Percentiles rank a stretch among this genome's conserved stretches.
phyloP scores from a whole-genome alignment of 2,888 invertebrate genomes.

The Acrocera orbiculus region DNA sequence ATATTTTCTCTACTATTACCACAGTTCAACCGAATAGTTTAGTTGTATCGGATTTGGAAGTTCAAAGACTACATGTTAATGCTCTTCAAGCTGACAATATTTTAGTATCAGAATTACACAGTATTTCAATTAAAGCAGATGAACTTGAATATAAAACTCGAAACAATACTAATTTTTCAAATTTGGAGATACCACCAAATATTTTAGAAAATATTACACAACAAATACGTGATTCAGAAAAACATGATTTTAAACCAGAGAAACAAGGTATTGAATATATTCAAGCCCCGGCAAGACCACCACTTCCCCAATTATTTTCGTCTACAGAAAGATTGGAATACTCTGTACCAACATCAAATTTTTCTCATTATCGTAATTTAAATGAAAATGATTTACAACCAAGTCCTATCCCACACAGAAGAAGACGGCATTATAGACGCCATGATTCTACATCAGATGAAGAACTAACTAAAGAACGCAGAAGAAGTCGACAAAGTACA shows the following conservation, averaged over 20 bases:
- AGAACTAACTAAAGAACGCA: conserved; percentile 31
- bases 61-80: conserved; percentile 58
- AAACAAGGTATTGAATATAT: conserved; percentile 20
- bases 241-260: conserved; percentile 26
- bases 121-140: conserved; percentile 49
- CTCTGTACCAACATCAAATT: conserved; percentile 33
- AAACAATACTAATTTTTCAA: conserved; percentile 45
- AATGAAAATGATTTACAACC: conserved; percentile 28
- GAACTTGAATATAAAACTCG: conserved; percentile 55
- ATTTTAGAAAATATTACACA: conserved; percentile 49
- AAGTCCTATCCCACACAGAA: conserved; percentile 30
- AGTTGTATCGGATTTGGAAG: conserved; percentile 57
- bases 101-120: conserved; percentile 64
- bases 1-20: conserved; percentile 6
- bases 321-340: conserved; percentile 35
- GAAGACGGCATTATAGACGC: conserved; percentile 35
- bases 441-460: conserved; percentile 38
- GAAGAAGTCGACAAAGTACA: conserved; percentile 23
- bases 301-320: conserved; percentile 32
- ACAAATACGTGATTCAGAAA: conserved; percentile 27
- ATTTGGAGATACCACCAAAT: conserved; percentile 48
- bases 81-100: conserved; percentile 65
- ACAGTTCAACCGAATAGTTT: conserved; percentile 26
- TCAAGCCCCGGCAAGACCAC: conserved; percentile 32
- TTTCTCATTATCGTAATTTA: conserved; percentile 31